Evolutionary conservation across 2,113 vertebrate genomes (phyloP).

Genomic region (Himantopus leucocephalus): DNA sequence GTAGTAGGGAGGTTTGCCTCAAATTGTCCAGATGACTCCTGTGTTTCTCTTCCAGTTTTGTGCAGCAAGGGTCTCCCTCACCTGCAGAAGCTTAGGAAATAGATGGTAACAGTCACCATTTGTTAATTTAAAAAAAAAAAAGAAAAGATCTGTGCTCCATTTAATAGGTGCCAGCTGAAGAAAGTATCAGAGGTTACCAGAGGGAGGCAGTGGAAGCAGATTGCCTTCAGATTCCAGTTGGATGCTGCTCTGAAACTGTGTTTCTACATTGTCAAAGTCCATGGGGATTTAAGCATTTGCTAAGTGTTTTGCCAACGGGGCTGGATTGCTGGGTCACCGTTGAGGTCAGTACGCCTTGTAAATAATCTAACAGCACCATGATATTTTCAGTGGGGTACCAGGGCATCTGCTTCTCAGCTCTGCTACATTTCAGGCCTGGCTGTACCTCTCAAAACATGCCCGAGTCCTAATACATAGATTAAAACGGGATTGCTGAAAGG

Average conservation of each 20-base stretch:
- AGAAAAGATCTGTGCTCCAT: neutral
- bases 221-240: neutral
- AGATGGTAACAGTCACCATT: neutral
- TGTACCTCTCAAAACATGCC: neutral
- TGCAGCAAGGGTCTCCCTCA: neutral
- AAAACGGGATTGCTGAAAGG: neutral
- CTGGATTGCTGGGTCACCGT: neutral
- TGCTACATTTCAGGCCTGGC: neutral
- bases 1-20: neutral
- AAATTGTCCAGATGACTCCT: neutral
- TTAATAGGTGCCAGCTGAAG: neutral
- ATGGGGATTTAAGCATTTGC: neutral
- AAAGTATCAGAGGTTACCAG: neutral
- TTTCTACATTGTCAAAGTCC: neutral
- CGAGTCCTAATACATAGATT: neutral
- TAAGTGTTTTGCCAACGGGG: neutral
- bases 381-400: neutral
- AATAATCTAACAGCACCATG: neutral
- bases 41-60: neutral
- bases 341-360: neutral
- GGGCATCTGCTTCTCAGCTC: neutral
- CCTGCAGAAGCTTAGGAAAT: conserved; percentile 14
- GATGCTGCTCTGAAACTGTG: neutral
- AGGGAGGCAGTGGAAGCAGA: neutral
- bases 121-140: neutral